A percentile compares a stretch with the other conserved stretches of the same genome.
These are phyloP conservation scores for Ivindomyrus marchei DNA, from an alignment of 2,113 vertebrate genomes.

Conservation along the genomic window DNA sequence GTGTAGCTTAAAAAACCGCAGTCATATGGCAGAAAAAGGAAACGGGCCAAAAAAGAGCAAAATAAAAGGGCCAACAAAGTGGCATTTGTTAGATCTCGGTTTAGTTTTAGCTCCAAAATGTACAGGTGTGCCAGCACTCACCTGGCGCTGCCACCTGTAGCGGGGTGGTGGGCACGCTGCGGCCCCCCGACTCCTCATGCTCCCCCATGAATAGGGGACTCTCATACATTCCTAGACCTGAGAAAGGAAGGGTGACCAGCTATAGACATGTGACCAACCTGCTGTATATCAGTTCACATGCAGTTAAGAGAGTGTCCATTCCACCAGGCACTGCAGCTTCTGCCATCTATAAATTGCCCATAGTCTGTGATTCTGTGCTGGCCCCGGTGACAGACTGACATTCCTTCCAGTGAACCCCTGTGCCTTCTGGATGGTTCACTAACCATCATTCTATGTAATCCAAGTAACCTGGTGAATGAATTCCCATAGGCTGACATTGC, in stretches of 20 bases:
- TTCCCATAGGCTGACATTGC: neutral
- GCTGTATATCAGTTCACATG: constrained; percentile 40
- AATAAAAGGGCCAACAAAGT: neutral
- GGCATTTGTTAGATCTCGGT: no score
- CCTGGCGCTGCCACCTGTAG: constrained; percentile 90
- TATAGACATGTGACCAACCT: constrained; percentile 70
- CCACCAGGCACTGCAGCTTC: constrained; percentile 58
- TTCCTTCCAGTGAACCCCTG: neutral
- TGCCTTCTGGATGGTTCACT: neutral
- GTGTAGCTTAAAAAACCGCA: neutral
- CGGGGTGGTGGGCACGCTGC: constrained; percentile 93
- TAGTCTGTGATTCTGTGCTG: neutral
- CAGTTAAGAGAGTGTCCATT: constrained; percentile 85
- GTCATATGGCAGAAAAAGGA: neutral
- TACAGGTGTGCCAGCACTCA: constrained; percentile 30
- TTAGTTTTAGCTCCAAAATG: neutral
- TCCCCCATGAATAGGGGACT: constrained; percentile 87
- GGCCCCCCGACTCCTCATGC: constrained; percentile 93
- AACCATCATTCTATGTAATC: neutral
- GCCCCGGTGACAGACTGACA: constrained; percentile 74
- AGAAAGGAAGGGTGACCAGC: neutral
- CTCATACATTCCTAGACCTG: constrained; percentile 95
- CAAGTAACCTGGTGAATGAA: neutral
- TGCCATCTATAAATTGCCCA: neutral
- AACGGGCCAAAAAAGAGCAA: neutral